Evolutionary conservation across 2,113 vertebrate species (phyloP).

Genomic region (Austrofundulus limnaeus): DNA sequence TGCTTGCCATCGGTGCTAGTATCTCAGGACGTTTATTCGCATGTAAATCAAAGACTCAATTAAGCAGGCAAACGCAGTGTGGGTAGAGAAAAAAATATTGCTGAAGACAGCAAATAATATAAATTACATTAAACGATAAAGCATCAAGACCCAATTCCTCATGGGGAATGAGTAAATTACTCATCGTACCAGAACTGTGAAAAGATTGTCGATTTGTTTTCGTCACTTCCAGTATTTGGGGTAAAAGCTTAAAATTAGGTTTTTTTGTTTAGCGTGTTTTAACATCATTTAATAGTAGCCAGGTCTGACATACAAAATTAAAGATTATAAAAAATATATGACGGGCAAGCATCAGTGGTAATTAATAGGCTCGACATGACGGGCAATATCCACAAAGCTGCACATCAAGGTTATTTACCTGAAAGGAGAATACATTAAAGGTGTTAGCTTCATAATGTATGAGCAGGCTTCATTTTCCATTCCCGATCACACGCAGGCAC

Average conservation of each 20-base stretch:
- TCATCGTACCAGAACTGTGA: background rate
- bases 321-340: constrained; percentile 29
- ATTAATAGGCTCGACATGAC: constrained; percentile 21
- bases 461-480: constrained; percentile 9
- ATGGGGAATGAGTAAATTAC: background rate
- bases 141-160: constrained; percentile 2
- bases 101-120: constrained; percentile 20
- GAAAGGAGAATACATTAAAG: constrained; percentile 36
- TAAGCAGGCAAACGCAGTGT: constrained; percentile 6
- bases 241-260: background rate
- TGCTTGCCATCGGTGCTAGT: constrained; percentile 37
- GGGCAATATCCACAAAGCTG: constrained; percentile 35
- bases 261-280: background rate
- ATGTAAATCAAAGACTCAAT: constrained; percentile 54
- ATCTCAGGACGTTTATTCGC: constrained; percentile 28
- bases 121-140: constrained; percentile 26
- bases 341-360: constrained; percentile 16
- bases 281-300: background rate
- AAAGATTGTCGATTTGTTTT: no score
- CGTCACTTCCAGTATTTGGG: background rate
- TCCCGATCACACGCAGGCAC: background rate
- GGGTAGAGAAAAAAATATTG: constrained; percentile 1
- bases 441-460: constrained; percentile 28
- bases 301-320: background rate
- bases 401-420: constrained; percentile 52